Conservation (phyloP, 2,113 vertebrate genomes). For the Oncorhynchus mykiss region DNA sequence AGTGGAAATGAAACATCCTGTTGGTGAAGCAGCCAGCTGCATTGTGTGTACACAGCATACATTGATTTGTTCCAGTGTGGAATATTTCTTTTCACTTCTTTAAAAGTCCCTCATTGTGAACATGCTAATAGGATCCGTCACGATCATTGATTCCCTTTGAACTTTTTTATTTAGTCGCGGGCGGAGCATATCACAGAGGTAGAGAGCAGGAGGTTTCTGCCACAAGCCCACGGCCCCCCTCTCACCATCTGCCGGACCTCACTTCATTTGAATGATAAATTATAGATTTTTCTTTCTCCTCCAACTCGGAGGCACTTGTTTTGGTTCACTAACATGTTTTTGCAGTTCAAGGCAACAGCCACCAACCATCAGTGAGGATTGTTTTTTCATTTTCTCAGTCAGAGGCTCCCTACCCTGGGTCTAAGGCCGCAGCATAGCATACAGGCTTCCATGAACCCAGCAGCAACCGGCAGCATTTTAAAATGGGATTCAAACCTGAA, state of each 20-base stretch:
- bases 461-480: slow-evolving; percentile 36
- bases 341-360: slow-evolving; percentile 40
- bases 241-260: slow-evolving; percentile 89
- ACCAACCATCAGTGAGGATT: slow-evolving; percentile 50
- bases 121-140: slow-evolving; percentile 89
- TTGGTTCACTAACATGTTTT: slow-evolving; percentile 41
- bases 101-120: slow-evolving; percentile 86
- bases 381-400: slow-evolving; percentile 39
- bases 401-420: slow-evolving; percentile 34
- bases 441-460: slow-evolving; percentile 29
- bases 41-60: slow-evolving; percentile 42
- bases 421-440: slow-evolving; percentile 37
- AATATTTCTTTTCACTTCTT: slow-evolving; percentile 40
- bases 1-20: slow-evolving; percentile 14
- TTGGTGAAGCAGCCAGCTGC: slow-evolving; percentile 28
- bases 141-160: slow-evolving; percentile 92
- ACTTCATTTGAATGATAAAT: slow-evolving; percentile 86
- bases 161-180: slow-evolving; percentile 86
- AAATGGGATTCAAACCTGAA: slow-evolving; percentile 22
- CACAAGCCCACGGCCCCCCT: slow-evolving; percentile 80
- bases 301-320: slow-evolving; percentile 34
- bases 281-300: slow-evolving; percentile 17
- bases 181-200: slow-evolving; percentile 80
- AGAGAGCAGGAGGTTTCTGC: slow-evolving; percentile 84
- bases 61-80: slow-evolving; percentile 60